phyloP scores from a whole-genome alignment of 2,113 vertebrate genomes.

The Heptranchias perlo region DNA sequence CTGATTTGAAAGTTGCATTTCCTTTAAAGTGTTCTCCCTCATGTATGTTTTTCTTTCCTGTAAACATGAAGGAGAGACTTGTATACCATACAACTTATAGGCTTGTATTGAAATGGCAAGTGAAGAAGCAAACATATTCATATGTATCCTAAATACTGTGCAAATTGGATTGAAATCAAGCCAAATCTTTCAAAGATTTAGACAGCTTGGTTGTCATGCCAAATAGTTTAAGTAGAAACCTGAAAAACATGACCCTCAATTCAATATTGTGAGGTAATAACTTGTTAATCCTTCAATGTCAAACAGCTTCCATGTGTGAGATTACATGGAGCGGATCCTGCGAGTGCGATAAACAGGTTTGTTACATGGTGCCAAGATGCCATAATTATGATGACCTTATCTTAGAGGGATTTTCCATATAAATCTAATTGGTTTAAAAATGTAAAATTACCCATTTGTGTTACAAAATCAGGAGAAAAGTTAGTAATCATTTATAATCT shows the following conservation, averaged over 20 bases:
- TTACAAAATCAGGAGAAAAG: not conserved
- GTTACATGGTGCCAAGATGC: not conserved
- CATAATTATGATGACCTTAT: not conserved
- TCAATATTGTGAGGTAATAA: not conserved
- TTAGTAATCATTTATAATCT: not conserved
- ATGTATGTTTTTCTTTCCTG: not conserved
- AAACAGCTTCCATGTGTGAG: slow-evolving; percentile 20
- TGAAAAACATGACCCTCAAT: not conserved
- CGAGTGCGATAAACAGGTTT: not conserved
- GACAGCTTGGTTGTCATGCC: not conserved
- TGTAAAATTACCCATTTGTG: not conserved
- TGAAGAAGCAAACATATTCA: not conserved
- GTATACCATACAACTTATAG: not conserved
- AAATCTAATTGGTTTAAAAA: not conserved
- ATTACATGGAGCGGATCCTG: not conserved
- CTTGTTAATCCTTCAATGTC: not conserved
- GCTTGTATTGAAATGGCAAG: not conserved
- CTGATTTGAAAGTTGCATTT: not conserved
- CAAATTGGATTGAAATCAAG: not conserved
- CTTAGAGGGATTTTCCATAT: not conserved
- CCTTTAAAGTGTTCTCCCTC: not conserved
- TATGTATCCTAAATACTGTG: not conserved
- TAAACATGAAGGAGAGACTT: not conserved
- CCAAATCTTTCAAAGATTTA: not conserved
- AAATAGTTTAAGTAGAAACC: slow-evolving; percentile 2